Evolutionary conservation across 2,888 invertebrate genomes (phyloP).

Genomic region (Cataglyphis albicans): DNA sequence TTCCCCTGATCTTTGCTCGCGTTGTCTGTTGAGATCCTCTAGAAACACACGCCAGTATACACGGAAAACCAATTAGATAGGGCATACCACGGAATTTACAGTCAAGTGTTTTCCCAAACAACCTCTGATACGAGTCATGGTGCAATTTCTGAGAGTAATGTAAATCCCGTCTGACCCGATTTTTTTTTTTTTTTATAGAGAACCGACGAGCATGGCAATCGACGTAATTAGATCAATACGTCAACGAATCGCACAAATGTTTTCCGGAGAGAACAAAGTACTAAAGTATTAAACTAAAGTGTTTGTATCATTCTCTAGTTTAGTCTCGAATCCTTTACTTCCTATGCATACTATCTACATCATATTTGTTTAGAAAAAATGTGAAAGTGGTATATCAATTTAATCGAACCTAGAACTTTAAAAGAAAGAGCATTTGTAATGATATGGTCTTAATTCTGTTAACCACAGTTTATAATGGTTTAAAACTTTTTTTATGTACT

Average conservation of each 20-base stretch:
- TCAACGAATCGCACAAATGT: slow-evolving; percentile 36
- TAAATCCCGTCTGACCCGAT: slow-evolving; percentile 13
- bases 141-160: slow-evolving; percentile 43
- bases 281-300: background rate
- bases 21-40: slow-evolving; percentile 34
- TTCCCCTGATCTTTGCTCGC: slow-evolving; percentile 41
- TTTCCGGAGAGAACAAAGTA: background rate
- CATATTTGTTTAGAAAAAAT: background rate
- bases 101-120: slow-evolving; percentile 51
- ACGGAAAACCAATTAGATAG: slow-evolving; percentile 54
- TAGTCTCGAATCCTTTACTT: background rate
- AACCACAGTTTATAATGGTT: background rate
- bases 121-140: slow-evolving; percentile 17
- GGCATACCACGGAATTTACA: slow-evolving; percentile 44
- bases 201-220: slow-evolving; percentile 22
- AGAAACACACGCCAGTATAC: slow-evolving; percentile 38
- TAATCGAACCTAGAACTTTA: background rate
- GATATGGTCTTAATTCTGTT: background rate
- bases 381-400: background rate
- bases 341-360: background rate
- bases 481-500: too few species aligned
- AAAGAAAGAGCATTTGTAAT: too few species aligned
- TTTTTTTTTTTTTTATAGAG: slow-evolving; percentile 19
- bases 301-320: background rate
- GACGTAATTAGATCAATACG: slow-evolving; percentile 41